Evolutionary conservation across 2,888 invertebrate genomes (phyloP), one percentile per base, ranked within the genome.

Genomic region (Dolichomitus sp.): DNA sequence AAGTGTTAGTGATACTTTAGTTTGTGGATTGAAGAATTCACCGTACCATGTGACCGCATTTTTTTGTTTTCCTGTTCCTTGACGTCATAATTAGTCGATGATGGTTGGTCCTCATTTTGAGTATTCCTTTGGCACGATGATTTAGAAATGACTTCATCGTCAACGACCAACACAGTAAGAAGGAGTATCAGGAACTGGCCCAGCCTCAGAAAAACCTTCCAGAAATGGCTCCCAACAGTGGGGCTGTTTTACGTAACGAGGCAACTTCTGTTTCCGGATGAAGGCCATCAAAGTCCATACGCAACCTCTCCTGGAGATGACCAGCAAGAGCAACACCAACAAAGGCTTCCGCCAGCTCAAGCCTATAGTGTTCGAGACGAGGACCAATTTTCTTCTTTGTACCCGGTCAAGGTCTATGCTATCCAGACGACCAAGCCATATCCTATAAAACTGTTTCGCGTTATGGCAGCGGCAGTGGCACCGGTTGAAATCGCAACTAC

Each of bases 321-420:
- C 7, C 63, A 74, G 7, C 48, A 12, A 40, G 48, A 23, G 63
- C 40, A 59, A 73, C 59, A 42, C 40, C 45, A 23, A 4, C 50
- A 48, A 79, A 59, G 57, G 23, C 9, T 66, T 42, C 45, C 54
- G 65, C 17, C 57, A 11, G 33, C 17, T 9, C 9, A 19, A 54
- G 65, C 19, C 27, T 23, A 42, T 19, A 27, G 6, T 33, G 5
- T 59, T 45, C 48, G 73, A 30, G 23, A 73, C 48, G 48, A 14
- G n/a, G 17, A 48, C 30, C 59, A 48, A 57, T 57, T 66, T 37
- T 11, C 33, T 37, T 61, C 57, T 9, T 30, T 66, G 30, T 52
- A 72, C 52, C 65, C 66, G 66, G 70, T 76, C 75, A 80, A 80
- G 72, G 57, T 83, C 61, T 23, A 72, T 45, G 19, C 59, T 1